phyloP scores from a whole-genome alignment of 53 echinoderm and acorn worm species.

The Mesocentrotus franciscanus region DNA sequence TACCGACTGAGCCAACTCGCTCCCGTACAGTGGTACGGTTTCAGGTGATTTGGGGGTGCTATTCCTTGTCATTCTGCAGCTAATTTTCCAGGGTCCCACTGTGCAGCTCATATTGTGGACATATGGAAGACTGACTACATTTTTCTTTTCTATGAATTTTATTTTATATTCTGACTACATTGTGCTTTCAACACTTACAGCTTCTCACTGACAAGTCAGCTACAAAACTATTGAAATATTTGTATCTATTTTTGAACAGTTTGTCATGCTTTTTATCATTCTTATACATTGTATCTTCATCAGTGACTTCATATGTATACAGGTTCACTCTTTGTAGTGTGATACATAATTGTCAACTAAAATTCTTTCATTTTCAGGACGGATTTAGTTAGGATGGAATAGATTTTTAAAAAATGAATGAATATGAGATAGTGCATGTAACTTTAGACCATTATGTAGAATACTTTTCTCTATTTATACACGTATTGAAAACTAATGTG shows the following conservation, averaged over 20 bases:
- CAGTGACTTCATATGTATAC: neutral
- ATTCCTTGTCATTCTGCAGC: neutral
- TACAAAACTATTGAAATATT: neutral
- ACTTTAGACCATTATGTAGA: too few species aligned
- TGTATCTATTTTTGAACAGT: neutral
- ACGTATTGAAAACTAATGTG: too few species aligned
- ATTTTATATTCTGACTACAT: neutral
- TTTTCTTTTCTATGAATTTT: neutral
- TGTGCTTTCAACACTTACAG: conserved; percentile 2
- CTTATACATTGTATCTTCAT: neutral
- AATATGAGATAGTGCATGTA: too few species aligned
- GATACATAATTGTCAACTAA: too few species aligned
- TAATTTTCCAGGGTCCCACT: neutral
- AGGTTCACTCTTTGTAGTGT: neutral
- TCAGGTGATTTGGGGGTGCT: too few species aligned
- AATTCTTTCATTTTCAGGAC: too few species aligned
- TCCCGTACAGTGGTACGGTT: too few species aligned
- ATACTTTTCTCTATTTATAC: too few species aligned
- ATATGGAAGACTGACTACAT: neutral
- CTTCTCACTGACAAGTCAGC: neutral
- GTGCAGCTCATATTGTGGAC: neutral
- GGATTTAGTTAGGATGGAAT: too few species aligned
- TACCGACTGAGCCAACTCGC: too few species aligned
- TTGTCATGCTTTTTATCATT: neutral
- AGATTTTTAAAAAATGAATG: too few species aligned